Evolutionary conservation across 2,797 vertebrate genomes (phyloP), one percentile per base, ranked within the genome.

Genomic region (Geotrypetes seraphini): DNA sequence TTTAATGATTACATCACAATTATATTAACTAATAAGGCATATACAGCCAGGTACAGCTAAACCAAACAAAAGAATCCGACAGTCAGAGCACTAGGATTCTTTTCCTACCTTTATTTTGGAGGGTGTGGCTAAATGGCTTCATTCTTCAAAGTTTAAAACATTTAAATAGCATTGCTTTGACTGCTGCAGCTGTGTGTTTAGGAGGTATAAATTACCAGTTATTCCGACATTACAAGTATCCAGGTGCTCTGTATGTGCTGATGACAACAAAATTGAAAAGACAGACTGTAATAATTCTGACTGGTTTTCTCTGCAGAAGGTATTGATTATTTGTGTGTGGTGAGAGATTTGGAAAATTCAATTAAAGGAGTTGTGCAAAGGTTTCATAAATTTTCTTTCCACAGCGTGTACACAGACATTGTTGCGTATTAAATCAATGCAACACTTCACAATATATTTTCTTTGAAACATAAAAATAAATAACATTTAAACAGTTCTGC

Each of bases 401-500:
- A 64, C 73, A 63, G 82, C 77, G 66, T 83, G 77, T 87, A 88
- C 86, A 84, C 76, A 92, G 92, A 92, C 90, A 79, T 80, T 79
- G 92, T 88, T 91, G 91, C 69, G 87, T 87, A 87, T 91, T 89
- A 89, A 96, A 97, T 99, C 96, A 98, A 91, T 95, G 92, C 87
- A 86, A 75, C 83, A 80, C 91, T 92, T 96, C 92, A 95, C 94
- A 90, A 95, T 99, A 96, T 92, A 99, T 99, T 97, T 97, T 93
- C 90, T 91, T 94, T 87, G 88, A 87, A 91, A 88, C 90, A 94
- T 94, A 91, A 95, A 97, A 97, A 97, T 99, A 99, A 98, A 99
- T 97, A 97, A 97, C 91, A 97, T 97, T 97, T 96, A 97, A 99
- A 97, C 91, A 97, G 90, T 96, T 99, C 96, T 99, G 94, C 92